A percentile compares a stretch with the other conserved stretches of the same genome.
Conservation (phyloP, 2,113 vertebrate species). For the Lasiurus borealis region DNA sequence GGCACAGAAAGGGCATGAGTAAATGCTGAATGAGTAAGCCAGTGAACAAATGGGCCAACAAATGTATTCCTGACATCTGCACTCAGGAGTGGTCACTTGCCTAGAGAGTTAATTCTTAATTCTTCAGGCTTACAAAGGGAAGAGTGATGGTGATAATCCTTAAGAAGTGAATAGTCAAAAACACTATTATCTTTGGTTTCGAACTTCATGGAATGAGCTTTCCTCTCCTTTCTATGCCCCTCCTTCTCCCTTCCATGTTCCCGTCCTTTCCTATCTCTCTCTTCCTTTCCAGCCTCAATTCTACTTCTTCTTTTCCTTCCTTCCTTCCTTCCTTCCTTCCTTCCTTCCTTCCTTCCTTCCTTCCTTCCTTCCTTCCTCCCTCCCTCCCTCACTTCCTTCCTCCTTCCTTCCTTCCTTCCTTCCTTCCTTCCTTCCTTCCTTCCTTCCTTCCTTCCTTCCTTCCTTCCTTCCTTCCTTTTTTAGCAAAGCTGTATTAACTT, state of each 20-base stretch:
- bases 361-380: no score
- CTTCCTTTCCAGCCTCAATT: background rate
- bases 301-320: background rate
- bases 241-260: background rate
- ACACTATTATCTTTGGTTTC: background rate
- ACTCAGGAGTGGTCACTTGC: background rate
- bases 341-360: no score
- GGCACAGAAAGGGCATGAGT: background rate
- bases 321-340: no score
- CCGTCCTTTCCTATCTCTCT: background rate
- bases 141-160: background rate
- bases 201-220: constrained; percentile 28
- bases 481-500: constrained; percentile 3
- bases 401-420: no score
- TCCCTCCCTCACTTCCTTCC: no score
- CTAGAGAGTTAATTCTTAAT: background rate
- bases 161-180: background rate
- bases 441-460: no score
- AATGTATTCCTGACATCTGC: constrained; percentile 13
- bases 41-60: constrained; percentile 12
- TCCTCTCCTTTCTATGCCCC: background rate
- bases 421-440: background rate
- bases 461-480: background rate
- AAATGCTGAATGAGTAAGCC: constrained; percentile 36
- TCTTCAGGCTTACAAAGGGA: background rate